A percentile compares a stretch with the other conserved stretches of the same genome.
These are phyloP conservation scores for Cecropterus lyciades DNA, from an alignment of 1,140 invertebrate genomes.

Conservation along the genomic window DNA sequence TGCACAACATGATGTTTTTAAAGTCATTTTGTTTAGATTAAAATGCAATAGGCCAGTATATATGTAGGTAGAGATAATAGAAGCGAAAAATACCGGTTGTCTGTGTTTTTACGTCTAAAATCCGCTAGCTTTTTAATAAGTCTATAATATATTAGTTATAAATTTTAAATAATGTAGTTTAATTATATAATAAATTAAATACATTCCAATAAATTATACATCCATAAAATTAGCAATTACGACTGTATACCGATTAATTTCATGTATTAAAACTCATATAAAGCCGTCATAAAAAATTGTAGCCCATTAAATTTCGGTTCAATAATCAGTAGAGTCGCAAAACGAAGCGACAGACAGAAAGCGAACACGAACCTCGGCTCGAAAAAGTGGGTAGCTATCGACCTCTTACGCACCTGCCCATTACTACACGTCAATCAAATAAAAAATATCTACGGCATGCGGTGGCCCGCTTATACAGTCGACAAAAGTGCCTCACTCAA, in stretches of 20 bases:
- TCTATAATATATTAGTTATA: no score
- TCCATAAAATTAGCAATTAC: neutral
- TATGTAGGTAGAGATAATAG: no score
- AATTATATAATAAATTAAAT: no score
- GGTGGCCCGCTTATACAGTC: conserved; percentile 75
- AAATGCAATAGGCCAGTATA: no score
- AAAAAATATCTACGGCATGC: conserved; percentile 76
- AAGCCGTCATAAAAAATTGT: neutral
- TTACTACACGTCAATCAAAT: conserved; percentile 80
- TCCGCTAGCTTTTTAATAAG: no score
- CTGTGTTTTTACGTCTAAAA: no score
- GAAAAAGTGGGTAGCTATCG: conserved; percentile 63
- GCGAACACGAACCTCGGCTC: conserved; percentile 47
- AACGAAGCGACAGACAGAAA: conserved; percentile 64
- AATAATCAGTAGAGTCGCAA: conserved; percentile 16
- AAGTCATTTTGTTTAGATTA: no score
- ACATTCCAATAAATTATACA: neutral
- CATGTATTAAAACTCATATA: neutral
- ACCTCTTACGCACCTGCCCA: conserved; percentile 77
- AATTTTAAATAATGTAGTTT: no score
- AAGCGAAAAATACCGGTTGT: no score
- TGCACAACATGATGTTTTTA: no score
- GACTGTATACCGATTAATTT: neutral
- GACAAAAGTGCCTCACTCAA: conserved; percentile 81
- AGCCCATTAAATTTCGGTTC: neutral